Conservation (phyloP, 92 coral and sea anemone genomes). For the Porites divaricata region DNA sequence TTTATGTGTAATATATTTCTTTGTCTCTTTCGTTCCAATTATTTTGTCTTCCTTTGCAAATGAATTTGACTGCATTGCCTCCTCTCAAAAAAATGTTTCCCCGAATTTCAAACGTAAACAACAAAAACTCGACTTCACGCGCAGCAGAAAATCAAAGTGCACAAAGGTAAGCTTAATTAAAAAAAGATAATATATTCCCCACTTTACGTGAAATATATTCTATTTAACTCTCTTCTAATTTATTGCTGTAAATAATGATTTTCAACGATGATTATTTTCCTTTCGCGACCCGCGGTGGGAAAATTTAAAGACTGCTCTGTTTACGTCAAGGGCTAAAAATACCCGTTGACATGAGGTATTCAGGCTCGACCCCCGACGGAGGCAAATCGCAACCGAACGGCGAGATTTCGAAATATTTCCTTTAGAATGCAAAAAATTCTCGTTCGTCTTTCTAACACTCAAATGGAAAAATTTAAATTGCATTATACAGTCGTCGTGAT, state of each 20-base stretch:
- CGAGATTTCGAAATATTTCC: conserved; percentile 18
- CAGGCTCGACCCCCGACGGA: conserved; percentile 1
- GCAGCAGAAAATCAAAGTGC: neutral
- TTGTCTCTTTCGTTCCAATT: no score
- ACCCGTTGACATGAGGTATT: neutral
- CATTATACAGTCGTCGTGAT: neutral
- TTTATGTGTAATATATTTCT: no score
- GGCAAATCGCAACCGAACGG: conserved; percentile 1
- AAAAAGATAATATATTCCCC: no score
- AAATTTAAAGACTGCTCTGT: neutral
- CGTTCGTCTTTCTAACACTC: neutral
- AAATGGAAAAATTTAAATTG: neutral
- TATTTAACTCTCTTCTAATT: no score
- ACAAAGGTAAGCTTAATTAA: no score
- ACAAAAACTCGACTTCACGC: neutral
- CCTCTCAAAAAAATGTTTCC: no score
- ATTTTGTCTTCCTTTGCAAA: no score
- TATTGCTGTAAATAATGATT: neutral
- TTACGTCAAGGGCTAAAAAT: conserved; percentile 42
- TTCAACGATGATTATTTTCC: neutral
- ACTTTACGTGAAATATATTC: no score
- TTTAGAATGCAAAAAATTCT: neutral
- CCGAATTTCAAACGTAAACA: neutral
- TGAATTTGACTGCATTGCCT: no score
- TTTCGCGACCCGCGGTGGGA: neutral